Conservation (phyloP, 2,888 invertebrate species). For the Caenorhabditis wallacei region DNA sequence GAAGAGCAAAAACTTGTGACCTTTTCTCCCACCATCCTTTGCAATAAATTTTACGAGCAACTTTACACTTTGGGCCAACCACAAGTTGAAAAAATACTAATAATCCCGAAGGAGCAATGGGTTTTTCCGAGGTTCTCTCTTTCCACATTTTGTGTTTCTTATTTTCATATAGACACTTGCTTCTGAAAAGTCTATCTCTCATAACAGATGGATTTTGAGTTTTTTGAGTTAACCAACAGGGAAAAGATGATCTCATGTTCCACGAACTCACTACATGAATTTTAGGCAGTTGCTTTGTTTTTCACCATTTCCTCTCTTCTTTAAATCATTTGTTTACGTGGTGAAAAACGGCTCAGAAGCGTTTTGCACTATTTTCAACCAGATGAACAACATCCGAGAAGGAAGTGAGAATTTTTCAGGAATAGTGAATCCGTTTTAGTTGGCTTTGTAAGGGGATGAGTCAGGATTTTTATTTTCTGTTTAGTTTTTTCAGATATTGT, state of each 20-base stretch:
- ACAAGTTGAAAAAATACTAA: slow-evolving; percentile 22
- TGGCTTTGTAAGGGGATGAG: slow-evolving; percentile 1
- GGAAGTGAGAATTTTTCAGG: neutral
- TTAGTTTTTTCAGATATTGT: too few species aligned
- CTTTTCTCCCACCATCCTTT: slow-evolving; percentile 48
- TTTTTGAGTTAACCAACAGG: neutral
- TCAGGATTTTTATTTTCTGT: neutral
- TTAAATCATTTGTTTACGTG: slow-evolving; percentile 16
- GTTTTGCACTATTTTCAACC: slow-evolving; percentile 37
- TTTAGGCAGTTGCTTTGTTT: slow-evolving; percentile 23
- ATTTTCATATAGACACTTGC: slow-evolving; percentile 23
- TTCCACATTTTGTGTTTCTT: slow-evolving; percentile 42
- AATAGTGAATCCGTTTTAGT: slow-evolving; percentile 21
- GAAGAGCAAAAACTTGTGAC: slow-evolving; percentile 19
- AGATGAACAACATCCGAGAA: neutral
- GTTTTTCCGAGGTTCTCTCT: slow-evolving; percentile 24
- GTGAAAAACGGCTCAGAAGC: slow-evolving; percentile 13
- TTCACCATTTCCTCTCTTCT: neutral
- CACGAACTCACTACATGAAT: slow-evolving; percentile 4
- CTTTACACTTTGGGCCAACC: slow-evolving; percentile 44
- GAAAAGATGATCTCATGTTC: slow-evolving; percentile 3
- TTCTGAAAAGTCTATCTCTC: slow-evolving; percentile 8
- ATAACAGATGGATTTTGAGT: slow-evolving; percentile 17
- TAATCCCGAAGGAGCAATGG: slow-evolving; percentile 49
- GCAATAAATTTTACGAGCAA: slow-evolving; percentile 62